Conservation (phyloP, 1,140 invertebrate genomes). For the Lordiphosa mommai region DNA sequence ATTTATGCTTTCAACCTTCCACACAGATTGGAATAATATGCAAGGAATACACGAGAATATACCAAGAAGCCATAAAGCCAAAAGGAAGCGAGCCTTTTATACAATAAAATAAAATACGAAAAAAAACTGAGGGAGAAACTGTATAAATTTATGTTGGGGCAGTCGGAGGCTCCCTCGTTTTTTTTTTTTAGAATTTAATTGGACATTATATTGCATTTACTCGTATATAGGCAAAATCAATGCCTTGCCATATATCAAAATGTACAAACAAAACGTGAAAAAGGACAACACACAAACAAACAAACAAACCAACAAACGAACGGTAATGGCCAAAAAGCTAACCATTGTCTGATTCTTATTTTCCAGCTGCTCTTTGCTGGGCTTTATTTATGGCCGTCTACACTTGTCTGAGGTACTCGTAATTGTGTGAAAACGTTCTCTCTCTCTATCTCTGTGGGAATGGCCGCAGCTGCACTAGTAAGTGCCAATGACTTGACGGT, state of each 20-base stretch:
- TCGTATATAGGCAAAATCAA: slow-evolving; percentile 41
- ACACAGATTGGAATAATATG: slow-evolving; percentile 46
- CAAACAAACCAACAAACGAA: too few relatives aligned
- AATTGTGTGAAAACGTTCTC: too few relatives aligned
- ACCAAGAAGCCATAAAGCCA: slow-evolving; percentile 36
- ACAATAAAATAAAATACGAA: slow-evolving; percentile 37
- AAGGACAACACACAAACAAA: background rate
- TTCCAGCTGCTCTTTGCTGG: too few relatives aligned
- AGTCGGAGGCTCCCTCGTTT: background rate
- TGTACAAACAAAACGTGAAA: slow-evolving; percentile 9
- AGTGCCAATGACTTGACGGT: background rate
- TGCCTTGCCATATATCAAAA: slow-evolving; percentile 52
- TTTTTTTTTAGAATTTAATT: slow-evolving; percentile 52
- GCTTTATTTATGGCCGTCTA: too few relatives aligned
- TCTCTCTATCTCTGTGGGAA: too few relatives aligned
- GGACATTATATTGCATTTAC: slow-evolving; percentile 48
- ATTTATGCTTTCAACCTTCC: slow-evolving; percentile 37
- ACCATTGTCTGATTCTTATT: too few relatives aligned
- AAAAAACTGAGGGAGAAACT: slow-evolving; percentile 13
- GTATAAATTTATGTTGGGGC: slow-evolving; percentile 45
- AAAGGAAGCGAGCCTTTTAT: slow-evolving; percentile 31
- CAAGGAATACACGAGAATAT: slow-evolving; percentile 18
- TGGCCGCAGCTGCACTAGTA: too few relatives aligned
- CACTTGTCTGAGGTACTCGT: too few relatives aligned
- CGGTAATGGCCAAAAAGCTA: too few relatives aligned